Evolutionary conservation across 1,140 invertebrate genomes (phyloP).

Genomic region (Bactericera cockerelli): DNA sequence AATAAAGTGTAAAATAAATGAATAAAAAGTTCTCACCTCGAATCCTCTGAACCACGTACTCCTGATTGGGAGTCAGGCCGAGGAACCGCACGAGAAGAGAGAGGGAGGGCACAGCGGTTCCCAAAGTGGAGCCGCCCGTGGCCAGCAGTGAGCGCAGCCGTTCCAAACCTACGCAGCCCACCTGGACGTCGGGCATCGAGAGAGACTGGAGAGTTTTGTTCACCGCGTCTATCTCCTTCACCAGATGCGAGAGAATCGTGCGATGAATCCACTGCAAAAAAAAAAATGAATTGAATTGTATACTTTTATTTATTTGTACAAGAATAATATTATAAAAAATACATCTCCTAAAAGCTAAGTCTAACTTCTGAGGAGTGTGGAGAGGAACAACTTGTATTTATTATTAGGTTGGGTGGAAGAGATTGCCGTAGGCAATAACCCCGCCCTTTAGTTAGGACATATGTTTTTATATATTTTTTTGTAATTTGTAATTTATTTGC

Average conservation of each 20-base stretch:
- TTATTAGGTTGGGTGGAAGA: too few species aligned
- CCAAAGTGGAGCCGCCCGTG: constrained; percentile 33
- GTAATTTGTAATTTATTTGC: too few species aligned
- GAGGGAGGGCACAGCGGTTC: constrained; percentile 50
- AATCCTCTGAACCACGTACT: constrained; percentile 62
- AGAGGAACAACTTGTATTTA: too few species aligned
- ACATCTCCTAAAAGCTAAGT: too few species aligned
- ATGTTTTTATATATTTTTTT: too few species aligned
- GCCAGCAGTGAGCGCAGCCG: constrained; percentile 48
- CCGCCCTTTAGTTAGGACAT: too few species aligned
- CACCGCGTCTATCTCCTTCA: constrained; percentile 50
- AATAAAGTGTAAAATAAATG: too few species aligned
- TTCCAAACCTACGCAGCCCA: constrained; percentile 51
- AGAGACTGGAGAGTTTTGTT: constrained; percentile 46
- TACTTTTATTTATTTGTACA: too few species aligned
- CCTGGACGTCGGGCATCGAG: constrained; percentile 48
- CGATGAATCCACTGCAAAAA: constrained; percentile 55
- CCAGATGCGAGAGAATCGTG: constrained; percentile 52
- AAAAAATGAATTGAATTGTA: too few species aligned
- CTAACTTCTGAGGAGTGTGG: too few species aligned
- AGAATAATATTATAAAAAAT: too few species aligned
- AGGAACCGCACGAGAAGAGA: constrained; percentile 56
- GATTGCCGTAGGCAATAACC: too few species aligned
- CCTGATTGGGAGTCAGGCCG: constrained; percentile 61
- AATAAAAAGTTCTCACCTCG: constrained; percentile 36